phyloP scores from a whole-genome alignment of 2,888 invertebrate genomes.

The Microplitis manilae region DNA sequence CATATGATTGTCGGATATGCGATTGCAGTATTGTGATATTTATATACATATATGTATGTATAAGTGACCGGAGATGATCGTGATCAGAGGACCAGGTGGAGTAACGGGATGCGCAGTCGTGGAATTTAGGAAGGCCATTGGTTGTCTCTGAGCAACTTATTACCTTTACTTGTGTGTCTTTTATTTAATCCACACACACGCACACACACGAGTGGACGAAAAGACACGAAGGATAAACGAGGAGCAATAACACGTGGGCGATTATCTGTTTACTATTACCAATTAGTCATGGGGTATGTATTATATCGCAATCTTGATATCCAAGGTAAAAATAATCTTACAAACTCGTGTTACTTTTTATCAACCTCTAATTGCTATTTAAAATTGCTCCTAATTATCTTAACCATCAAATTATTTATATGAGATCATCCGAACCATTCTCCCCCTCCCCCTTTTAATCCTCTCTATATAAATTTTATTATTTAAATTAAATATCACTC shows the following conservation, averaged over 20 bases:
- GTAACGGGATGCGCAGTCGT: slow-evolving; percentile 52
- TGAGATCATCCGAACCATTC: neutral
- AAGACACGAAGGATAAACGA: slow-evolving; percentile 3
- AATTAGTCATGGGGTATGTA: slow-evolving; percentile 15
- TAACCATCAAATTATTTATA: neutral
- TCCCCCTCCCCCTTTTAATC: neutral
- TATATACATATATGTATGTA: neutral
- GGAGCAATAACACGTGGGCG: slow-evolving; percentile 11
- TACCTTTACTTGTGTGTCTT: slow-evolving; percentile 3
- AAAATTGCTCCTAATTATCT: neutral
- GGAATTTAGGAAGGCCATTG: slow-evolving; percentile 56
- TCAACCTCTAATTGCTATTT: slow-evolving; percentile 15
- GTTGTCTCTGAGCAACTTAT: slow-evolving; percentile 28
- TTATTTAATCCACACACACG: slow-evolving; percentile 5
- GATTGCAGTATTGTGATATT: neutral
- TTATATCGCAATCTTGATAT: slow-evolving; percentile 19
- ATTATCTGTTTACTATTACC: slow-evolving; percentile 25
- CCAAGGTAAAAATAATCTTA: slow-evolving; percentile 20
- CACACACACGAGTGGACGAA: too few species aligned
- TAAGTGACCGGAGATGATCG: neutral
- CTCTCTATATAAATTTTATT: too few species aligned
- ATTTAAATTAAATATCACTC: too few species aligned
- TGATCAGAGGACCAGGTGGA: slow-evolving; percentile 45
- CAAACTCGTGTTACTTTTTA: slow-evolving; percentile 5
- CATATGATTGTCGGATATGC: slow-evolving; percentile 7